phyloP scores from a whole-genome alignment of 2,797 vertebrate genomes.

The Eulemur coronatus region DNA sequence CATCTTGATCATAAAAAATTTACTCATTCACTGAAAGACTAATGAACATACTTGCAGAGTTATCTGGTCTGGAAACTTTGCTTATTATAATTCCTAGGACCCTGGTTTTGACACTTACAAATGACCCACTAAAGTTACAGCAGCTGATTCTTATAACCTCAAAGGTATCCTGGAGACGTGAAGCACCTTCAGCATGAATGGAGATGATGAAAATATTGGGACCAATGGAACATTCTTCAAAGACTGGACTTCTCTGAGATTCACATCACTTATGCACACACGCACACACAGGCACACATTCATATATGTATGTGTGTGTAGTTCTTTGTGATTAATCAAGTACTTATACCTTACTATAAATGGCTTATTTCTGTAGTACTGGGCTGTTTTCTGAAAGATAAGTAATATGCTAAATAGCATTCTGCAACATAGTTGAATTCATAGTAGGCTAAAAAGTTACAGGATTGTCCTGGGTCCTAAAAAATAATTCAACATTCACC shows the following conservation, averaged over 20 bases:
- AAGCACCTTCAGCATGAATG: not conserved
- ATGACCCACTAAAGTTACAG: not conserved
- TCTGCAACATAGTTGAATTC: not conserved
- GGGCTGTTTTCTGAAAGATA: not conserved
- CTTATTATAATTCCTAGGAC: slow-evolving; percentile 37
- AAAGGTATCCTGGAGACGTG: not conserved
- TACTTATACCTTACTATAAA: slow-evolving; percentile 17
- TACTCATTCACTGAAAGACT: slow-evolving; percentile 32
- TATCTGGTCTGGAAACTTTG: slow-evolving; percentile 35
- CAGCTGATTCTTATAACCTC: not conserved
- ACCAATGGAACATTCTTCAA: not conserved
- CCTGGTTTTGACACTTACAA: slow-evolving; percentile 25
- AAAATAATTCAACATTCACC: not conserved
- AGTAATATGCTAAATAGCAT: not conserved
- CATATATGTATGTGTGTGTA: not conserved
- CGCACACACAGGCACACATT: not conserved
- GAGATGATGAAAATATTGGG: not conserved
- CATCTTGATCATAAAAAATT: slow-evolving; percentile 49
- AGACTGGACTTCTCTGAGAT: slow-evolving; percentile 1
- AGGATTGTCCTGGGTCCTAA: not conserved
- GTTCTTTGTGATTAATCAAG: slow-evolving; percentile 26
- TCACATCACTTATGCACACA: not conserved
- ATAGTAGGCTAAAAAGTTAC: not conserved
- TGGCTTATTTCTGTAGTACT: not conserved
- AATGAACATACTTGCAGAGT: not conserved